Conservation (phyloP, 2,888 invertebrate species). For the Stenurella melanura region DNA sequence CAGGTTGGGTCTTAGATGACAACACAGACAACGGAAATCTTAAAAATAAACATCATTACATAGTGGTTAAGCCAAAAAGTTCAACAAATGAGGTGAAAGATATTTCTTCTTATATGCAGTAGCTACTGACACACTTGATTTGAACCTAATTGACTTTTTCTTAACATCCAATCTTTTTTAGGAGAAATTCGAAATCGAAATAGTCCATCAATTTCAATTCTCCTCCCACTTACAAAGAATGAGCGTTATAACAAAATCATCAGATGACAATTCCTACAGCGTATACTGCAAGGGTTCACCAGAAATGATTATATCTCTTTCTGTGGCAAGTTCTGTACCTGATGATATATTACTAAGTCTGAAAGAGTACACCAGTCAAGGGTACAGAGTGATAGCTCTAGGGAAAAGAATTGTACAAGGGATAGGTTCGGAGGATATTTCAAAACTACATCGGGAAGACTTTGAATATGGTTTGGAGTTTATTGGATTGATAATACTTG, state of each 20-base stretch:
- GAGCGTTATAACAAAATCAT: constrained; percentile 85
- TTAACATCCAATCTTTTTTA: constrained; percentile 28
- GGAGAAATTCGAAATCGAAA: constrained; percentile 70
- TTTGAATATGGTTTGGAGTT: constrained; percentile 90
- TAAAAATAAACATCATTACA: constrained; percentile 73
- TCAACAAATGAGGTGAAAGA: constrained; percentile 17
- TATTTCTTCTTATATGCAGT: not conserved
- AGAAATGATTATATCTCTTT: constrained; percentile 89
- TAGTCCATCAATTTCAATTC: constrained; percentile 85
- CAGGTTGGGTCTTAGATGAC: constrained; percentile 91
- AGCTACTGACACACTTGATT: not conserved
- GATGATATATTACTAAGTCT: constrained; percentile 83
- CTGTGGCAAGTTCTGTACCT: constrained; percentile 84
- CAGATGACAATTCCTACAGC: constrained; percentile 83
- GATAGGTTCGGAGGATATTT: constrained; percentile 80
- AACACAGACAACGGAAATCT: constrained; percentile 80
- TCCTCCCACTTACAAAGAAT: constrained; percentile 91
- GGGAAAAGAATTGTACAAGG: constrained; percentile 81
- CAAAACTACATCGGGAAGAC: constrained; percentile 82
- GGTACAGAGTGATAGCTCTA: constrained; percentile 91
- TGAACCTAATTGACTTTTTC: not conserved
- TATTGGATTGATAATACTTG: constrained; percentile 92
- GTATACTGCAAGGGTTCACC: constrained; percentile 95
- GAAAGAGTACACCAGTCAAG: constrained; percentile 90
- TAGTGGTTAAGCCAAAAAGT: constrained; percentile 80